Base-by-base conservation (phyloP, 2,113 vertebrate genomes). In the Halcyon malimbica region DNA sequence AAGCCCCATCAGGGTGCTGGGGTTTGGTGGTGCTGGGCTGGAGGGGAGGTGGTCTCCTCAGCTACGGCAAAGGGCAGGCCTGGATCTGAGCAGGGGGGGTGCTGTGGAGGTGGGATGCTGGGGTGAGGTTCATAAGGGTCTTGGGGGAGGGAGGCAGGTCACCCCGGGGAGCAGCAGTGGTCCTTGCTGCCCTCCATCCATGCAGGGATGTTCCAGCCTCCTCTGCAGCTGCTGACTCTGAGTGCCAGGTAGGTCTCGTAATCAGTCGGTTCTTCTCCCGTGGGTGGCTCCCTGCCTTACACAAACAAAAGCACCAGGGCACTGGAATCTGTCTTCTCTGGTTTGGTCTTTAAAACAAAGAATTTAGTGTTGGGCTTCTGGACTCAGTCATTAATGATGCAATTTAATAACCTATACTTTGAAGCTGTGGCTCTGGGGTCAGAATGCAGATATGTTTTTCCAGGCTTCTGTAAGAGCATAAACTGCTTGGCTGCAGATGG, bases 141-240 rank as follows among this genome's bases (percentile, higher is more conserved):
- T 25, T 1, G 5, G 46, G 33, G 29, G 57, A 39, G 25, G 1
- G 1, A 16, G 35, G 35, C n/a, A 50, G 76, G 44, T 46, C 44
- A 46, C 21, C 59, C 6, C 1, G 1, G 23, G 41, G 57, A 50
- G 65, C 48, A 19, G 48, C 7, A 2, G 11, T 10, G 37, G 17
- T 60, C 53, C 51, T 31, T 9, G 25, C 23, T 25, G 48, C 33
- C 14, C 28, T 7, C 25, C 2, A 0, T 5, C 17, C 2, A 2
- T 0, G 2, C 67, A 12, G 76, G 29, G 57, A 9, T 18, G 64
- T 10, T 10, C 19, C 65, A 44, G 71, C 6, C 54, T 39, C 41
- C 33, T 13, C 42, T 3, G 26, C 5, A 2, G 65, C 44, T 51
- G 41, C 59, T 0, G 8, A 1, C 20, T 4, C 0, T 0, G 5